Conservation (phyloP, 1,140 invertebrate species). For the Teleopsis dalmanni region DNA sequence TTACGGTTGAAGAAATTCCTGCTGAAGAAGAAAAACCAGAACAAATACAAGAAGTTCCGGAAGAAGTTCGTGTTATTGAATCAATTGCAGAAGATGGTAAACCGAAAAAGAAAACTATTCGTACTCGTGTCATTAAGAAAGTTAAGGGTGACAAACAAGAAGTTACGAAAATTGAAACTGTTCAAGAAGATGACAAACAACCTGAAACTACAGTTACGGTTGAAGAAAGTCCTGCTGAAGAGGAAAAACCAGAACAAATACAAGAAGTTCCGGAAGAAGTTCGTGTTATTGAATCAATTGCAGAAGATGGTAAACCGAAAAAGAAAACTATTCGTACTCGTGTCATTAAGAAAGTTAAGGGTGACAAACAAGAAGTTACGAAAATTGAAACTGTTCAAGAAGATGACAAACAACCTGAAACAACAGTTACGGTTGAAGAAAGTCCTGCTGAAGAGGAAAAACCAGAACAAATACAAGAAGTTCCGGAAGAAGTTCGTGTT, state of each 20-base stretch:
- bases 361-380: constrained; percentile 28
- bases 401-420: constrained; percentile 31
- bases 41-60: constrained; percentile 12
- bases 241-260: constrained; percentile 14
- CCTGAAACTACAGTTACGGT: constrained; percentile 24
- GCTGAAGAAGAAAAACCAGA: constrained; percentile 5
- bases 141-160: constrained; percentile 26
- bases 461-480: constrained; percentile 13
- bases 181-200: constrained; percentile 33
- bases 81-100: constrained; percentile 18
- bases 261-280: constrained; percentile 18
- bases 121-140: constrained; percentile 29
- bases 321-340: constrained; percentile 36
- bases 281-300: constrained; percentile 12
- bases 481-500: constrained; percentile 20
- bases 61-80: constrained; percentile 10
- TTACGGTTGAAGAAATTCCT: constrained; percentile 18
- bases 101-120: constrained; percentile 26
- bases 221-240: constrained; percentile 16
- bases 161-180: constrained; percentile 27
- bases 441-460: constrained; percentile 13
- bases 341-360: constrained; percentile 26
- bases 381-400: constrained; percentile 33
- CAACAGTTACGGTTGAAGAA: constrained; percentile 21
- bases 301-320: constrained; percentile 15